phyloP scores from a whole-genome alignment of 2,888 invertebrate species.

The Spisula subtruncata region DNA sequence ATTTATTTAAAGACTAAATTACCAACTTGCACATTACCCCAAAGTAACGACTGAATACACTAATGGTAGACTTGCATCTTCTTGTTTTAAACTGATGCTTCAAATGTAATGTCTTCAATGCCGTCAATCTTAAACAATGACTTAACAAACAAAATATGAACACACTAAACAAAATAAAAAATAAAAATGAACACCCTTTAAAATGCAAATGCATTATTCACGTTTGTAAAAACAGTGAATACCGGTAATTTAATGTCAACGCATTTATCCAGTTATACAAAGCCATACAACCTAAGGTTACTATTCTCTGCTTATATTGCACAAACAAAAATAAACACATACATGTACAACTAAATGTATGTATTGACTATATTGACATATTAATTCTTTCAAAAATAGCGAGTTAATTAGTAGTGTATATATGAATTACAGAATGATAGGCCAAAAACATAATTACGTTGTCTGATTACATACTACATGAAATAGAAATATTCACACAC shows the following conservation, averaged over 20 bases:
- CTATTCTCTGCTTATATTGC: constrained; percentile 54
- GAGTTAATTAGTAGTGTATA: background rate
- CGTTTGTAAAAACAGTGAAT: constrained; percentile 2
- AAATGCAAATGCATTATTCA: constrained; percentile 1
- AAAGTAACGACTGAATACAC: background rate
- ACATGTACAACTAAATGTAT: constrained; percentile 47
- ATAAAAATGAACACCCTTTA: constrained; percentile 16
- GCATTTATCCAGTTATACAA: background rate
- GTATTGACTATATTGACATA: background rate
- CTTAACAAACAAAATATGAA: background rate
- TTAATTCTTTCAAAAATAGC: background rate
- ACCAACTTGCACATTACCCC: background rate
- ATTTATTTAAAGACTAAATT: background rate
- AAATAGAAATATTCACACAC: no score
- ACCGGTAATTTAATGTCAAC: background rate
- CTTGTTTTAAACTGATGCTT: background rate
- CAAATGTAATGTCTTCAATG: background rate
- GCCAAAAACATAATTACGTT: no score
- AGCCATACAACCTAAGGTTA: constrained; percentile 48
- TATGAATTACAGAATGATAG: no score
- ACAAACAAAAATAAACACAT: constrained; percentile 49
- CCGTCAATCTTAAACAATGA: background rate
- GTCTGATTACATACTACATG: no score
- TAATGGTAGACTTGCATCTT: background rate
- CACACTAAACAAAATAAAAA: background rate